Percentiles rank a stretch among this genome's conserved stretches.
Conservation (phyloP, 2,797 vertebrate genomes). For the Pseudomugil gertrudae region DNA sequence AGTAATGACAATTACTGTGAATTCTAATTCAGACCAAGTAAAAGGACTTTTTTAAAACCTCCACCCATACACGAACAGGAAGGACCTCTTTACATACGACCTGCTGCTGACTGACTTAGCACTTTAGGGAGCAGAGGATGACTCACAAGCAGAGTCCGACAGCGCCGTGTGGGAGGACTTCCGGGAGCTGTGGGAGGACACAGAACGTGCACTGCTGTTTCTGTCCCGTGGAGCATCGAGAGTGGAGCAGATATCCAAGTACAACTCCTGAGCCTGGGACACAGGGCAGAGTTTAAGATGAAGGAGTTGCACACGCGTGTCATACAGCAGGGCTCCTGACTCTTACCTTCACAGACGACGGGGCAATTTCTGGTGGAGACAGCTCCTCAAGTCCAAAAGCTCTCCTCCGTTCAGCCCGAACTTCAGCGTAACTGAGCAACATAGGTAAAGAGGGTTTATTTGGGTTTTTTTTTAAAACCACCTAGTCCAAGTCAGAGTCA, state of each 20-base stretch:
- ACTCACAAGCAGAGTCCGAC: constrained; percentile 86
- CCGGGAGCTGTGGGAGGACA: constrained; percentile 84
- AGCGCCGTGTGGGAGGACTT: constrained; percentile 81
- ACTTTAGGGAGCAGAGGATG: constrained; percentile 47
- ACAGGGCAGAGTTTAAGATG: constrained; percentile 18
- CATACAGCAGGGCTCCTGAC: not conserved
- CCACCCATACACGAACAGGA: too few species aligned
- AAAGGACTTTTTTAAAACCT: not conserved
- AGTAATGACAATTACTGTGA: not conserved
- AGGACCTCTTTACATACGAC: constrained; percentile 31
- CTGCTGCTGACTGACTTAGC: constrained; percentile 43
- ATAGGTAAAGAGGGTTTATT: constrained; percentile 1
- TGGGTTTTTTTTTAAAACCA: too few species aligned
- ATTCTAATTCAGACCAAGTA: constrained; percentile 2
- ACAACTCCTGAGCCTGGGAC: constrained; percentile 84
- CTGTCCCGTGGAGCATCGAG: constrained; percentile 73
- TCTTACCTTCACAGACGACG: constrained; percentile 79
- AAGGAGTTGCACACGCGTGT: too few species aligned
- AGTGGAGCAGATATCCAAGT: constrained; percentile 79
- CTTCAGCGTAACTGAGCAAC: constrained; percentile 83
- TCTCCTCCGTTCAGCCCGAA: constrained; percentile 83
- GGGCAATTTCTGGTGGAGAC: constrained; percentile 76
- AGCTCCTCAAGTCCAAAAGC: constrained; percentile 83
- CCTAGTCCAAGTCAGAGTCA: too few species aligned
- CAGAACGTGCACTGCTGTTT: constrained; percentile 76